These are phyloP conservation scores for Gisinianus flammeolus DNA, from an alignment of 2,888 invertebrate species.

Conservation along the genomic window DNA sequence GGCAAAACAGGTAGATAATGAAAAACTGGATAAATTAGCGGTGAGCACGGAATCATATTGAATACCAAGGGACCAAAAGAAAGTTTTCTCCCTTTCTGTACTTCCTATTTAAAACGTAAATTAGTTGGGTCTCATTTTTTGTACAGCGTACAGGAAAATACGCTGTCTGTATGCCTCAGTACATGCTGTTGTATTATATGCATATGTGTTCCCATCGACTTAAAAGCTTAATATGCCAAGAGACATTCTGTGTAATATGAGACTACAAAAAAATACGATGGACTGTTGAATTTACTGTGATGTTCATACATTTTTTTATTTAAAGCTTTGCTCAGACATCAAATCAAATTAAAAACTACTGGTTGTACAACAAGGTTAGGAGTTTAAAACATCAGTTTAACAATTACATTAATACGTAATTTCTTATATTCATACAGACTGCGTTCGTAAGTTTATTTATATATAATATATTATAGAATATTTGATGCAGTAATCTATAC, in stretches of 20 bases:
- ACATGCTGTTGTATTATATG: not conserved
- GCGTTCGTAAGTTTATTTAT: not conserved
- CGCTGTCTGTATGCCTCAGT: too few species aligned
- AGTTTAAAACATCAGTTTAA: slow-evolving; percentile 6
- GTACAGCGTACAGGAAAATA: too few species aligned
- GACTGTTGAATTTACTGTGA: slow-evolving; percentile 19
- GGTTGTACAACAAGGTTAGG: slow-evolving; percentile 20
- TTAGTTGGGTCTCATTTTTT: too few species aligned
- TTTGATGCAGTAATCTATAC: not conserved
- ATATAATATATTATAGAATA: slow-evolving; percentile 6
- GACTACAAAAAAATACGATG: not conserved
- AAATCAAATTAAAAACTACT: slow-evolving; percentile 8
- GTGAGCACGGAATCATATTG: slow-evolving; percentile 14
- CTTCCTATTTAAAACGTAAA: not conserved
- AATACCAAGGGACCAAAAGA: not conserved
- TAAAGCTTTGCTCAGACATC: slow-evolving; percentile 32
- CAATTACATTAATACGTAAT: not conserved
- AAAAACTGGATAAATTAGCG: slow-evolving; percentile 19
- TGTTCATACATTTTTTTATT: slow-evolving; percentile 32
- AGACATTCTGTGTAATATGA: too few species aligned
- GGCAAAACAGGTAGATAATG: not conserved
- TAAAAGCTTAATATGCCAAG: too few species aligned
- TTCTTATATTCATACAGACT: not conserved
- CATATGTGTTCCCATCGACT: too few species aligned
- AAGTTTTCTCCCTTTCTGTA: not conserved